Conservation (phyloP, 2,888 invertebrate species). For the Acleris literana region DNA sequence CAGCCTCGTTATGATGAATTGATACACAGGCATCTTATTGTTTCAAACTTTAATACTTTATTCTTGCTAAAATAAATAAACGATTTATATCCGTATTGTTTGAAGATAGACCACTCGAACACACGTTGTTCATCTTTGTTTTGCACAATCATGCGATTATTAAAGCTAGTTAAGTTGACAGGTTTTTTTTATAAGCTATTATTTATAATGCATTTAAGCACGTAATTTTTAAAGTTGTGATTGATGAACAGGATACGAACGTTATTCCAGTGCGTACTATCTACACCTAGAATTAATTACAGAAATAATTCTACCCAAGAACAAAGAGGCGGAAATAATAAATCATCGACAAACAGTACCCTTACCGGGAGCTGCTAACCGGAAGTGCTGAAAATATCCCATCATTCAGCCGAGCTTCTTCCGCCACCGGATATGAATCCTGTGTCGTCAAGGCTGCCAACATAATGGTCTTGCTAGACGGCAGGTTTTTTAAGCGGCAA, state of each 20-base stretch:
- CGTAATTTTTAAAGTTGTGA: background rate
- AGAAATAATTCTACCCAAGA: slow-evolving; percentile 36
- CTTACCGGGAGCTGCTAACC: slow-evolving; percentile 46
- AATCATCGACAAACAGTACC: slow-evolving; percentile 54
- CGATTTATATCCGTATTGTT: too few species aligned
- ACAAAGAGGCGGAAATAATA: slow-evolving; percentile 52
- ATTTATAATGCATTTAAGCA: background rate
- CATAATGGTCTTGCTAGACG: slow-evolving; percentile 40
- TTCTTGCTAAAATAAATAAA: too few species aligned
- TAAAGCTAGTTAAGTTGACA: background rate
- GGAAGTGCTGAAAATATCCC: slow-evolving; percentile 55
- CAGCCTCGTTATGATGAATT: background rate
- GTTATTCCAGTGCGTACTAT: background rate
- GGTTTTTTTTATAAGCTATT: background rate
- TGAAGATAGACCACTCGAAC: too few species aligned
- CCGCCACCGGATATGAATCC: slow-evolving; percentile 59
- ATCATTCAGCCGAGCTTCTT: slow-evolving; percentile 56
- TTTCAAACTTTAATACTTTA: background rate
- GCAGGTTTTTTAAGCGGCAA: slow-evolving; percentile 33
- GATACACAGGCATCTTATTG: background rate
- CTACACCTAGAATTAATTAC: slow-evolving; percentile 27
- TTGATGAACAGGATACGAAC: too few species aligned
- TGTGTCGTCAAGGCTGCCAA: slow-evolving; percentile 59
- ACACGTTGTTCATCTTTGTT: too few species aligned
- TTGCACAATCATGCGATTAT: too few species aligned